Evolutionary conservation across 2,113 vertebrate genomes (phyloP).

Genomic region (Atrichornis clamosus): DNA sequence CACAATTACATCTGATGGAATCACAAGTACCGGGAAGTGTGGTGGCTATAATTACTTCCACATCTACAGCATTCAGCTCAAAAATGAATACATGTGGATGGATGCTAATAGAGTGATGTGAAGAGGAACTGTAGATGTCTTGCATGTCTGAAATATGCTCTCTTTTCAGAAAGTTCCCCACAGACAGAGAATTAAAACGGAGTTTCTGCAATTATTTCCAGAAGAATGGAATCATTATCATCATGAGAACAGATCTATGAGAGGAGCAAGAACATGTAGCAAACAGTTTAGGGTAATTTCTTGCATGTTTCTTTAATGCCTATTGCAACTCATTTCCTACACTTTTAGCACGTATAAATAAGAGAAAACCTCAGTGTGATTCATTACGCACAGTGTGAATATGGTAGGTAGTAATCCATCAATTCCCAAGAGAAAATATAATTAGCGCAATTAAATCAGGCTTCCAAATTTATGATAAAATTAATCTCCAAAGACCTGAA

Average conservation of each 20-base stretch:
- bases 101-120: background rate
- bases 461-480: constrained; percentile 52
- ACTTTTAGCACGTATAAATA: constrained; percentile 34
- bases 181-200: background rate
- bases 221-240: background rate
- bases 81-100: background rate
- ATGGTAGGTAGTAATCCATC: constrained; percentile 29
- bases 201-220: constrained; percentile 14
- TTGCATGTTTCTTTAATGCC: constrained; percentile 11
- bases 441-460: constrained; percentile 54
- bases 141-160: background rate
- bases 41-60: background rate
- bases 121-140: background rate
- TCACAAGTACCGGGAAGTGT: background rate
- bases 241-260: background rate
- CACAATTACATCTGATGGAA: background rate
- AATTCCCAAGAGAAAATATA: constrained; percentile 58
- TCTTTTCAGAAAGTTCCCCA: background rate
- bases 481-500: constrained; percentile 49
- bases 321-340: background rate
- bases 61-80: background rate
- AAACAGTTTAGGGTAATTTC: constrained; percentile 4
- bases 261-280: background rate
- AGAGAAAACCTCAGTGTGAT: background rate
- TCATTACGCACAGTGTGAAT: background rate